Evolutionary conservation across 2,797 vertebrate genomes (phyloP).

Genomic region (Syngnathus rostellatus): DNA sequence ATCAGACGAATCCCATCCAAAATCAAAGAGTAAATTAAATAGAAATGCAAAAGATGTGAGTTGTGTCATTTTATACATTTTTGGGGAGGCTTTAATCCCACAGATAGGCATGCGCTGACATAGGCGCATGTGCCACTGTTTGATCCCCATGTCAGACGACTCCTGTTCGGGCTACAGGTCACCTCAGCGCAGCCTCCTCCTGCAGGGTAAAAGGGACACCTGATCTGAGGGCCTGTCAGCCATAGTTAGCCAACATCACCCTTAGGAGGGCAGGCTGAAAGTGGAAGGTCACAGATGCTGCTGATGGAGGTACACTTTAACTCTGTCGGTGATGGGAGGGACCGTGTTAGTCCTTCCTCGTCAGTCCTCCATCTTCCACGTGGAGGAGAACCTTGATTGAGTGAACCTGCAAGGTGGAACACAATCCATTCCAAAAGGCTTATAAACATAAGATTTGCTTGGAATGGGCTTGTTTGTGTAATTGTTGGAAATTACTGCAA

Average conservation of each 20-base stretch:
- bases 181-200: constrained; percentile 35
- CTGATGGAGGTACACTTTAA: background rate
- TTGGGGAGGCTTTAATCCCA: background rate
- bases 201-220: constrained; percentile 38
- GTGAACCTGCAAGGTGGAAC: background rate
- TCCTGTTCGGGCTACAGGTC: constrained; percentile 49
- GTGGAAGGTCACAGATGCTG: constrained; percentile 7
- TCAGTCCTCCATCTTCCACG: background rate
- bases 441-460: background rate
- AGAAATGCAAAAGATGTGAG: background rate
- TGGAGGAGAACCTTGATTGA: background rate
- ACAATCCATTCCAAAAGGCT: background rate
- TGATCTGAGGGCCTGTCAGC: constrained; percentile 52
- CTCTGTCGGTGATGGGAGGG: background rate
- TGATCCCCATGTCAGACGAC: constrained; percentile 46
- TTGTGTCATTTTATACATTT: background rate
- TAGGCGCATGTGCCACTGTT: constrained; percentile 39
- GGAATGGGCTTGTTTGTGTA: no score
- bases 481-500: no score
- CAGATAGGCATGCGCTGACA: constrained; percentile 7
- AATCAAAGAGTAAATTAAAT: background rate
- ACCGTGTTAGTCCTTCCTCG: background rate
- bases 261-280: constrained; percentile 8
- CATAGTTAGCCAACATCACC: constrained; percentile 44
- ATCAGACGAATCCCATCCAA: background rate